Evolutionary conservation across 2,113 vertebrate genomes (phyloP).

Genomic region (Passer montanus): DNA sequence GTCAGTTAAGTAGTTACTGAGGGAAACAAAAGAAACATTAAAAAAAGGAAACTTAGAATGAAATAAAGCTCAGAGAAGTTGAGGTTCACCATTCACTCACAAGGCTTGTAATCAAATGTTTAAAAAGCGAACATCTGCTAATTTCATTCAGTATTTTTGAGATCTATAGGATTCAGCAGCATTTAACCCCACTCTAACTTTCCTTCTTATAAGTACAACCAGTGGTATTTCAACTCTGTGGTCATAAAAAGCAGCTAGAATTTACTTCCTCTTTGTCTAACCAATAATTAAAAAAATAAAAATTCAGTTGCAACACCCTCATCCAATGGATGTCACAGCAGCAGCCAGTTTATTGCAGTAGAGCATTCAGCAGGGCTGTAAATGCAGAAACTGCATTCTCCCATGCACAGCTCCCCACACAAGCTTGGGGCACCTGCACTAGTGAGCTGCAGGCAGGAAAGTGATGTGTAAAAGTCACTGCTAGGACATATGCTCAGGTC

Average conservation of each 20-base stretch:
- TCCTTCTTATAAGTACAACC: neutral
- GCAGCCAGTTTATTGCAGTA: neutral
- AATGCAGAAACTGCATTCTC: neutral
- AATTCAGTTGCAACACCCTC: accelerated
- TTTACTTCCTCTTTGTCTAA: neutral
- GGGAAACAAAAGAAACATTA: neutral
- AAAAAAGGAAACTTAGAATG: neutral
- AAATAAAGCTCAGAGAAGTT: neutral
- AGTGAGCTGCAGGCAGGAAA: neutral
- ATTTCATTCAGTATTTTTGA: neutral
- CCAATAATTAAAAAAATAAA: neutral
- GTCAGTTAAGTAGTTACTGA: neutral
- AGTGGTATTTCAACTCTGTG: neutral
- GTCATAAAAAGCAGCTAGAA: neutral
- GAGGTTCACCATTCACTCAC: neutral
- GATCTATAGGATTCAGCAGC: neutral
- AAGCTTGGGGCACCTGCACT: no score
- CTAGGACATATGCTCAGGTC: neutral
- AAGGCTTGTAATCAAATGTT: neutral
- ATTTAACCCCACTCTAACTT: neutral
- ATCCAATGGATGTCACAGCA: neutral
- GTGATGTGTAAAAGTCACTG: neutral
- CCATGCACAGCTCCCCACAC: neutral
- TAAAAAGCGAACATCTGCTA: neutral
- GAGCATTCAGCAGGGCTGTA: neutral